Evolutionary conservation across 2,888 invertebrate species (phyloP), one percentile per base, ranked within the genome.

Genomic region (Dicranocentrus wangi): DNA sequence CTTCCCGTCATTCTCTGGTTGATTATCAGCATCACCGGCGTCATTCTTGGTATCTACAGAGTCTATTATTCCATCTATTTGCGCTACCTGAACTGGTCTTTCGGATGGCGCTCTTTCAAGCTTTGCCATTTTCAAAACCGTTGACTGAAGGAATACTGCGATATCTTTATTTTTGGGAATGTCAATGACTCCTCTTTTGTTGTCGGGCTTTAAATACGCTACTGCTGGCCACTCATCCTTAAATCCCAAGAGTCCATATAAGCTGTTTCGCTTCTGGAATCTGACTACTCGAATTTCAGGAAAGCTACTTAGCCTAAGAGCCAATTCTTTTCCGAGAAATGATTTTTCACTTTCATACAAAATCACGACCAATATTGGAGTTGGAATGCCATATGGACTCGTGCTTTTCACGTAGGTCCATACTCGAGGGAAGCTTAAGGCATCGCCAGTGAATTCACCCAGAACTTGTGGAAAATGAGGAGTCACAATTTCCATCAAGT

Each of bases 281-380:
- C 84, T 69, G 8, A 82, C 51, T 1, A 86, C 82, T 8, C 81
- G 73, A 10, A 85, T 70, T 21, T 81, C 42, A 0, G 77, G 51
- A 63, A 51, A 82, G 5, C 42, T 47, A 42, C 82, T 82, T 15
- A 86, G 61, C 8, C 51, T 47, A 58, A 95, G 89, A 28, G 92
- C 91, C 28, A 94, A 89, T 89, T 94, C 92, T 53, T 92, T 89
- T 0, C 94, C 94, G 32, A 90, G 81, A 89, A 85, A 65, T 90
- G 93, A 92, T 84, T 69, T 70, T 8, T 80, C 89, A 76, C 91
- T 89, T 88, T 94, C 94, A 87, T 93, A 91, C 27, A 95, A 89
- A 15, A 94, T 88, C 86, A 94, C 91, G 51, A 92, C 90, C 87
- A 68, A 89, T 88, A 10, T 87, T 87, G 10, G 92, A 90, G 1